phyloP scores from a whole-genome alignment of 2,113 vertebrate genomes.

The Caranx melampygus region DNA sequence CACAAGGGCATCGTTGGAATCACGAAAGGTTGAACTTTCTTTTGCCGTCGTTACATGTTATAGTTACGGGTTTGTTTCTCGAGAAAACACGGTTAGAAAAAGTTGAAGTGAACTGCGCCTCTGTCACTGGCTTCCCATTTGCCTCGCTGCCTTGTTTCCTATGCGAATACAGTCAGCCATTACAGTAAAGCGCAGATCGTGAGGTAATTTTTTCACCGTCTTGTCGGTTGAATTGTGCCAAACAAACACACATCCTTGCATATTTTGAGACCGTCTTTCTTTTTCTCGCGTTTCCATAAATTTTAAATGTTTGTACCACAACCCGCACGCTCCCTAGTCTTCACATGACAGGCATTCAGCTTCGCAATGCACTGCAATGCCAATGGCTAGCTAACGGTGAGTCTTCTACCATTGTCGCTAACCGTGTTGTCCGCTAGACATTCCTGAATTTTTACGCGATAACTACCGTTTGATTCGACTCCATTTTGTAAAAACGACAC shows the following conservation, averaged over 20 bases:
- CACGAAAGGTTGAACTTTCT: conserved; percentile 72
- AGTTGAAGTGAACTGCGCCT: conserved; percentile 91
- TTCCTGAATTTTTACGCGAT: conserved; percentile 73
- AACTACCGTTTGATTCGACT: conserved; percentile 47
- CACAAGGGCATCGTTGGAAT: conserved; percentile 55
- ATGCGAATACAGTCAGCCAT: conserved; percentile 94
- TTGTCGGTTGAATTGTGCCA: conserved; percentile 13
- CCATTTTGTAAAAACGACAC: conserved; percentile 55
- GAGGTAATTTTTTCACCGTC: conserved; percentile 67
- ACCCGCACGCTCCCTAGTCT: conserved; percentile 60
- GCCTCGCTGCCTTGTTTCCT: conserved; percentile 87
- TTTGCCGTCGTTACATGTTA: conserved; percentile 73
- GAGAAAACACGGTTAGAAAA: conserved; percentile 85
- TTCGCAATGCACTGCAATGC: conserved; percentile 84
- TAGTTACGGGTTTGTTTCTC: conserved; percentile 58
- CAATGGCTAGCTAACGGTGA: conserved; percentile 79
- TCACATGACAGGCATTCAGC: conserved; percentile 79
- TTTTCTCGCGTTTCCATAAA: conserved; percentile 70
- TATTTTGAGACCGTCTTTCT: conserved; percentile 40
- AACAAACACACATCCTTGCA: conserved; percentile 14
- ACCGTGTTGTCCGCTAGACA: conserved; percentile 72
- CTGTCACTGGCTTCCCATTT: conserved; percentile 76
- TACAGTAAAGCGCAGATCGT: conserved; percentile 87
- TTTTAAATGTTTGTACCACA: conserved; percentile 16
- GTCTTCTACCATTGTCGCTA: conserved; percentile 80